Conservation (phyloP, 2,888 invertebrate species). For the Artemia sp. region DNA sequence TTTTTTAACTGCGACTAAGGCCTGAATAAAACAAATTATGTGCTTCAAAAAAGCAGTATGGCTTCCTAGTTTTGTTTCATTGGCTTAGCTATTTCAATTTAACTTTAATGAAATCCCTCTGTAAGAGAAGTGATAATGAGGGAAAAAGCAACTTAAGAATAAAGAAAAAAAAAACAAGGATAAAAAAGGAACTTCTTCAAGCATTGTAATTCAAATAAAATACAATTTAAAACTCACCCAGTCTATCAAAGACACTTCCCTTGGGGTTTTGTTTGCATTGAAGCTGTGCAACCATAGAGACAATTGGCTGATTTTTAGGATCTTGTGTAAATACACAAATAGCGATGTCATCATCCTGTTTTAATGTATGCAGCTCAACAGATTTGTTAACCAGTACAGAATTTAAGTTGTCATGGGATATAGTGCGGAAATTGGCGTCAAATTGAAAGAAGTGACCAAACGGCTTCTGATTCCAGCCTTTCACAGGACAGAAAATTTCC, state of each 20-base stretch:
- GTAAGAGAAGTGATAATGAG: too few relatives aligned
- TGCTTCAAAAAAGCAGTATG: too few relatives aligned
- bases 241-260: background rate
- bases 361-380: constrained; percentile 1
- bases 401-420: constrained; percentile 1
- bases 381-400: constrained; percentile 7
- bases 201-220: too few relatives aligned
- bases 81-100: too few relatives aligned
- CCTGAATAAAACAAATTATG: too few relatives aligned
- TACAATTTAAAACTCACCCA: background rate
- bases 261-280: background rate
- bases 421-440: background rate
- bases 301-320: constrained; percentile 16
- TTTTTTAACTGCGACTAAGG: too few relatives aligned
- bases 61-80: too few relatives aligned
- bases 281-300: background rate
- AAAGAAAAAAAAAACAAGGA: too few relatives aligned
- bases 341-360: background rate
- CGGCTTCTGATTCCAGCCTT: constrained; percentile 9
- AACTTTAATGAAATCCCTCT: too few relatives aligned
- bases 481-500: constrained; percentile 18
- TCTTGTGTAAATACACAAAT: background rate
- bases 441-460: constrained; percentile 20
- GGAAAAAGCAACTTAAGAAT: too few relatives aligned
- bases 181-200: too few relatives aligned